Conservation (phyloP, 1,140 invertebrate genomes). For the Drosophila mojavensis region DNA sequence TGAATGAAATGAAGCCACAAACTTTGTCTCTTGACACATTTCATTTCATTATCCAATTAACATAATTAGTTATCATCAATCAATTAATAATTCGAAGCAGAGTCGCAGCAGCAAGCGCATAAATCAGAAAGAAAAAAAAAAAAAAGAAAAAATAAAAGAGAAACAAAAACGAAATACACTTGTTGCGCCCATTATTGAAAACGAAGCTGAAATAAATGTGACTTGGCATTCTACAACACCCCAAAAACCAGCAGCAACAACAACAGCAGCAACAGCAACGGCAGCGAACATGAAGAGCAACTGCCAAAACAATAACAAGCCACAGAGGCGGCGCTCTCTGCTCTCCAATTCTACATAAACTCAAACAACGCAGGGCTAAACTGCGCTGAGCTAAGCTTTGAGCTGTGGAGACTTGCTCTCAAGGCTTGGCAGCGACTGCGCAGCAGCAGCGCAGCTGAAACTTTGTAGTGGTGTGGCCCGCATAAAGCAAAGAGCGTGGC, state of each 20-base stretch:
- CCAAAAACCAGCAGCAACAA: conserved; percentile 40
- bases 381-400: conserved; percentile 61
- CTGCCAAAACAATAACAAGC: conserved; percentile 77
- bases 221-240: conserved; percentile 60
- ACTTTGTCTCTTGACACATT: conserved; percentile 69
- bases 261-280: conserved; percentile 10
- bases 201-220: conserved; percentile 64
- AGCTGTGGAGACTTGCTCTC: conserved; percentile 56
- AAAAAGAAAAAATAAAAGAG: neutral
- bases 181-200: conserved; percentile 74
- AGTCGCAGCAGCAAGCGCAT: conserved; percentile 51
- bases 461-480: conserved; percentile 45
- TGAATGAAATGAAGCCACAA: conserved; percentile 47
- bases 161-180: conserved; percentile 64
- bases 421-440: conserved; percentile 18
- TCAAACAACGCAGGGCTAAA: conserved; percentile 21
- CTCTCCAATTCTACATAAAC: conserved; percentile 65
- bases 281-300: conserved; percentile 34
- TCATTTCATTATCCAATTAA: conserved; percentile 81
- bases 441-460: conserved; percentile 17
- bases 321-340: conserved; percentile 47
- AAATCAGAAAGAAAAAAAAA: conserved; percentile 66
- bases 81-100: conserved; percentile 78
- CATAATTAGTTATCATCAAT: conserved; percentile 82
- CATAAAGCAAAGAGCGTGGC: conserved; percentile 36